Evolutionary conservation across 1,140 invertebrate species (phyloP), one percentile per base, ranked within the genome.

Genomic region (Gryon sp.): DNA sequence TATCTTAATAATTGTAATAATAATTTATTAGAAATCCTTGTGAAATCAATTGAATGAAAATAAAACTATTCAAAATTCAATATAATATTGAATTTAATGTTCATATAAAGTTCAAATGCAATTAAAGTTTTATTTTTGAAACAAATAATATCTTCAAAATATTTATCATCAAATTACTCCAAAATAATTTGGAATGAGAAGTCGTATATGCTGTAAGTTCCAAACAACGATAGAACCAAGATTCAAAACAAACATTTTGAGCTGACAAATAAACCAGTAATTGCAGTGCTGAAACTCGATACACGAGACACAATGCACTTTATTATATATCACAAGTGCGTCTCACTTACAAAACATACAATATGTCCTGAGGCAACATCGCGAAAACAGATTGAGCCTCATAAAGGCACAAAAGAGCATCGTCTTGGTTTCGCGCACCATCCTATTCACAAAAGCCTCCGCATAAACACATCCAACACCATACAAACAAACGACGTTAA

Each of bases 381-480:
- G 24, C 46, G 36, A 7, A 20, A 28, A 15, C 32, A 34, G 66
- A 38, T 70, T 48, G 46, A 45, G 48, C 55, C 19, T 45, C 57
- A 24, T 59, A 55, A 38, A 53, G 41, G 36, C 43, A 74, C 52
- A 74, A 74, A 68, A 62, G 63, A 75, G 19, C 72, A 55, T 62
- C 52, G 28, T 52, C 69, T 63, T 50, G 26, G 55, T 30, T 11
- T 32, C 22, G 9, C 36, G 46, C 45, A 2, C 18, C 32, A 20
- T 28, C 26, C 34, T 63, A 41, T n/a, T n/a, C n/a, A n/a, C 20
- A 41, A 12, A 15, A 2, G 0, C 6, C 14, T 9, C 14, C 60
- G 43, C 50, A 36, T 65, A 59, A 74, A 66, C 60, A 66, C n/a
- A n/a, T n/a, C n/a, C n/a, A n/a, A n/a, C n/a, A n/a, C n/a, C n/a